Conservation (phyloP, 2,113 vertebrate species). For the Dinomys branickii region DNA sequence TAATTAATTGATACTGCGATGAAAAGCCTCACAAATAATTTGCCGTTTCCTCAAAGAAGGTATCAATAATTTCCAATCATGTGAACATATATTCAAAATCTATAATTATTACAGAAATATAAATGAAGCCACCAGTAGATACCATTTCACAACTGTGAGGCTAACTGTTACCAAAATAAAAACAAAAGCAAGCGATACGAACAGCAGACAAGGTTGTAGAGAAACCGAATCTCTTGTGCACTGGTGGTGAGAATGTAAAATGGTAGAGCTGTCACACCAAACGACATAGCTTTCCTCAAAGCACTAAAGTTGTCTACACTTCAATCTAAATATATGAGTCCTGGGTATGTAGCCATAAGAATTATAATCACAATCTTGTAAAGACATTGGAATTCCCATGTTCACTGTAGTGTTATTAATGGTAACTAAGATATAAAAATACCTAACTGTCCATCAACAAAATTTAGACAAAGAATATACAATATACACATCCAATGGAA, state of each 20-base stretch:
- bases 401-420: neutral
- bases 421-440: neutral
- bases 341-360: neutral
- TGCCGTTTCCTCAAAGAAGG: neutral
- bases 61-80: neutral
- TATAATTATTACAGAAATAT: neutral
- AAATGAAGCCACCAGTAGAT: neutral
- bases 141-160: neutral
- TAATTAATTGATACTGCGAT: neutral
- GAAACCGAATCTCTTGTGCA: neutral
- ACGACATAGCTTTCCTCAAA: neutral
- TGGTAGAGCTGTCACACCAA: neutral
- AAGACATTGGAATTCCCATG: neutral
- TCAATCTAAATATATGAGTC: neutral
- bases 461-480: neutral
- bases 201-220: neutral
- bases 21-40: neutral
- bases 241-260: neutral
- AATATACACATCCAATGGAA: neutral
- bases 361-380: neutral
- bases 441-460: neutral
- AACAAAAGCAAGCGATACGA: neutral
- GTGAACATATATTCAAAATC: neutral
- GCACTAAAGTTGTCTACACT: neutral
- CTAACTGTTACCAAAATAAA: neutral